These are phyloP conservation scores for Oryctes rhinoceros DNA, from an alignment of 1,140 invertebrate genomes.

Conservation along the genomic window DNA sequence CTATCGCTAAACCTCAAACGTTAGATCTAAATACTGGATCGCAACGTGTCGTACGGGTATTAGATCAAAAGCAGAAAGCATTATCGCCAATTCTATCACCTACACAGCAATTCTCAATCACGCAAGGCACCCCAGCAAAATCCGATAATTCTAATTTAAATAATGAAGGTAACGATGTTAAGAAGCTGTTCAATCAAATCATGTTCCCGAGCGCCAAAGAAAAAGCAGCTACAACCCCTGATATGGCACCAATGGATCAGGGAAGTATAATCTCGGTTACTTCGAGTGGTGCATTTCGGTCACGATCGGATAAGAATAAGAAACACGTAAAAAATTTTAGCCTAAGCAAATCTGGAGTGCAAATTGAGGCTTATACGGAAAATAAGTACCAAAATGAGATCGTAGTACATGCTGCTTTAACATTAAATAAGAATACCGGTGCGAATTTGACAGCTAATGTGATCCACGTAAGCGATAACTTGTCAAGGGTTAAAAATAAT, in stretches of 20 bases:
- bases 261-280: conserved; percentile 58
- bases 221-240: conserved; percentile 49
- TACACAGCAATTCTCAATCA: conserved; percentile 58
- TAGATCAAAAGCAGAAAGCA: conserved; percentile 44
- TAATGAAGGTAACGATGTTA: conserved; percentile 42
- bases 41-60: conserved; percentile 19
- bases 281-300: conserved; percentile 58
- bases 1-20: conserved; percentile 34
- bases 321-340: conserved; percentile 62
- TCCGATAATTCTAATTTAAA: conserved; percentile 38
- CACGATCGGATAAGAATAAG: conserved; percentile 54
- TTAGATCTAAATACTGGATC: conserved; percentile 23
- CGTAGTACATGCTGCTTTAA: conserved; percentile 30
- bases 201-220: conserved; percentile 54
- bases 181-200: conserved; percentile 55
- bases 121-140: conserved; percentile 44
- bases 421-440: conserved; percentile 24
- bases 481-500: conserved; percentile 16
- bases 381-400: conserved; percentile 41
- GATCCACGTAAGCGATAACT: conserved; percentile 30
- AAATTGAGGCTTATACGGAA: conserved; percentile 56
- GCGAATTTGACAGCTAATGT: conserved; percentile 39
- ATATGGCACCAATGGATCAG: conserved; percentile 57
- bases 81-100: conserved; percentile 58
- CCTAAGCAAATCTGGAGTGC: conserved; percentile 65